Evolutionary conservation across 1,140 invertebrate genomes (phyloP).

Genomic region (Leptopilina clavipes): DNA sequence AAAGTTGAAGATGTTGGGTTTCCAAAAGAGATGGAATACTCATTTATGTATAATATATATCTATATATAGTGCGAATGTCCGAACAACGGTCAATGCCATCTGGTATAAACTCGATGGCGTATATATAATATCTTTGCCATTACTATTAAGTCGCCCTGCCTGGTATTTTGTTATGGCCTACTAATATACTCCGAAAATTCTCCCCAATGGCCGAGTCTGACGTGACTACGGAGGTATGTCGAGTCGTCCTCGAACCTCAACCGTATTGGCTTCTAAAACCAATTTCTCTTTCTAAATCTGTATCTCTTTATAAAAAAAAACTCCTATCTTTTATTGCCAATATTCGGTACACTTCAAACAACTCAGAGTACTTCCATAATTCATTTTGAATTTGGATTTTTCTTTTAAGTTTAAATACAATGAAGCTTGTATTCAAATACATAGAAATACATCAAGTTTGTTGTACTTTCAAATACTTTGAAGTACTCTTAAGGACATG

Average conservation of each 20-base stretch:
- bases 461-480: no score
- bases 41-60: no score
- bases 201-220: constrained; percentile 43
- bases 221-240: constrained; percentile 51
- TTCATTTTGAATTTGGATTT: no score
- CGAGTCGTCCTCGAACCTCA: constrained; percentile 36
- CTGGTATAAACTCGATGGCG: constrained; percentile 27
- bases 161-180: constrained; percentile 61
- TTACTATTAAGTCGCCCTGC: constrained; percentile 48
- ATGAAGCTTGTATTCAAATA: no score
- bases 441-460: no score
- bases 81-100: constrained; percentile 57
- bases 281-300: neutral
- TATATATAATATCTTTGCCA: neutral
- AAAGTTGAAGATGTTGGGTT: neutral
- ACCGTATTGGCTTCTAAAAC: neutral
- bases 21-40: neutral
- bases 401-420: no score
- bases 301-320: neutral
- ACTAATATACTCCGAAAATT: constrained; percentile 58
- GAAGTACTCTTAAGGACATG: no score
- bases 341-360: no score
- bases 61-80: constrained; percentile 19
- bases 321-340: no score
- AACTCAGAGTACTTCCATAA: no score